These are phyloP conservation scores for Tangachromis dhanisi DNA, from an alignment of 2,113 vertebrate genomes.

Conservation along the genomic window DNA sequence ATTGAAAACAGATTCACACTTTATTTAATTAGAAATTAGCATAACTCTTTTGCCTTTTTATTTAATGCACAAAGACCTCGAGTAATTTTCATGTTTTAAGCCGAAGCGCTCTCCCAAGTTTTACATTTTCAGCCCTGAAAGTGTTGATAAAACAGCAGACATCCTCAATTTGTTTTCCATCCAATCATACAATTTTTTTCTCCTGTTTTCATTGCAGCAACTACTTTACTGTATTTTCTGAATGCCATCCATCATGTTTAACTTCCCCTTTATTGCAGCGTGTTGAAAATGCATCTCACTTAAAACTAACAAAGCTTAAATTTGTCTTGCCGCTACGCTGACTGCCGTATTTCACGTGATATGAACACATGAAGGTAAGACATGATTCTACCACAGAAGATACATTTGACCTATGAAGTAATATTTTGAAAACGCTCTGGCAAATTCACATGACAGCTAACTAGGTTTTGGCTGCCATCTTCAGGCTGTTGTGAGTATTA, in stretches of 20 bases:
- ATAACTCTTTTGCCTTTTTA: slow-evolving; percentile 30
- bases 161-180: slow-evolving; percentile 15
- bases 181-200: slow-evolving; percentile 23
- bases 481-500: slow-evolving; percentile 56
- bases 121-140: slow-evolving; percentile 1
- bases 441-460: slow-evolving; percentile 30
- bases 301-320: slow-evolving; percentile 40
- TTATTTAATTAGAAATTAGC: slow-evolving; percentile 39
- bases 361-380: slow-evolving; percentile 35
- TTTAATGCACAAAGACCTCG: slow-evolving; percentile 17
- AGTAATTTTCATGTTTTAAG: slow-evolving; percentile 10
- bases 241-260: slow-evolving; percentile 48
- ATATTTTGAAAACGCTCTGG: slow-evolving; percentile 32
- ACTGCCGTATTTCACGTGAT: slow-evolving; percentile 44
- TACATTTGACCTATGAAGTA: slow-evolving; percentile 63
- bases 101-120: background rate
- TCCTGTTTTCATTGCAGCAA: background rate
- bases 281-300: slow-evolving; percentile 50
- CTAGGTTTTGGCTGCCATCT: slow-evolving; percentile 79
- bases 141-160: slow-evolving; percentile 25
- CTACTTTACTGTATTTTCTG: slow-evolving; percentile 13
- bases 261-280: slow-evolving; percentile 11
- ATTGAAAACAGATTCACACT: slow-evolving; percentile 43
- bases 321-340: slow-evolving; percentile 22
- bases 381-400: slow-evolving; percentile 30